Evolutionary conservation across 2,888 invertebrate genomes (phyloP), one percentile per base, ranked within the genome.

Genomic region (Pachliopta kotzebuea): DNA sequence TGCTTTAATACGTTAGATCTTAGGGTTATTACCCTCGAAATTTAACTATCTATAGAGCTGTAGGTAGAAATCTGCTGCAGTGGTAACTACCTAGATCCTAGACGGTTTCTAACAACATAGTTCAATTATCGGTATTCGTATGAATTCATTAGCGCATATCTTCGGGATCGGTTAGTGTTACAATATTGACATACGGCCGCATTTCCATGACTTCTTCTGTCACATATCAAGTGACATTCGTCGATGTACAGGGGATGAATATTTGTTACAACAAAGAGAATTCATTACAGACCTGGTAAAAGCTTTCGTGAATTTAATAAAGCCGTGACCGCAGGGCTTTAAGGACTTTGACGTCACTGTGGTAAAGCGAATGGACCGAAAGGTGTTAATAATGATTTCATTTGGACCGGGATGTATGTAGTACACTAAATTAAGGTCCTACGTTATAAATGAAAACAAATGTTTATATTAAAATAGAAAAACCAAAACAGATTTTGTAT

Each of bases 241-340:
- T n/a, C 45, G 9, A 21, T 23, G 20, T 17, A 24, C 20, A 49
- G 29, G 29, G 29, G 59, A 59, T 59, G 49, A 74, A 72, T 79
- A 79, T 75, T 60, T 70, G 68, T 53, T 69, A 66, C 70, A 77
- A 84, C 81, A 84, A 84, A 81, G 76, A 78, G 70, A 69, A 65
- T 61, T 71, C 67, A 68, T 70, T 73, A 71, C 50, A 67, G 67
- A 31, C 58, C 42, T 62, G 50, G 56, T 54, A 50, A 37, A 52
- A 53, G 63, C 64, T 65, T 66, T 69, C 67, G 62, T 24, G 60
- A 52, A 49, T 59, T 59, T 70, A 70, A 65, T 69, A 69, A 52
- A 60, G 54, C 55, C 56, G 24, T 56, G 67, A 68, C 50, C 59
- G 55, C 56, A 24, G 55, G 60, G 63, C 65, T 64, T 63, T 58